These are phyloP conservation scores for Ditylenchus dipsaci DNA, from an alignment of 1,140 invertebrate species.

Conservation along the genomic window DNA sequence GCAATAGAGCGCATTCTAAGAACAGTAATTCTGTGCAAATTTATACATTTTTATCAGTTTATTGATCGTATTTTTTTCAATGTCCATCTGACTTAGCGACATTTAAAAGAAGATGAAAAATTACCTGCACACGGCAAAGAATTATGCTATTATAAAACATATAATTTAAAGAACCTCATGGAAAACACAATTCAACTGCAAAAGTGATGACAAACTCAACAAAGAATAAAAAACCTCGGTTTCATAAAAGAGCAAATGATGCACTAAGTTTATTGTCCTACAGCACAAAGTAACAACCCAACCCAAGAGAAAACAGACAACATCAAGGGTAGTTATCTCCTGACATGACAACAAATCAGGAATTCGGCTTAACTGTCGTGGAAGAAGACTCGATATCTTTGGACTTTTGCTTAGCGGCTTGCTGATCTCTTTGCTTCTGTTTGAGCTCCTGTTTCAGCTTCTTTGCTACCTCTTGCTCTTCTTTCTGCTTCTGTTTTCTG, in stretches of 20 bases:
- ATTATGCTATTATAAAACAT: too few relatives aligned
- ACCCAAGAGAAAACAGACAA: too few relatives aligned
- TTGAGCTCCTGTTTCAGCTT: constrained; percentile 73
- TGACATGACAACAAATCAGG: background rate
- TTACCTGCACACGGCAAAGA: too few relatives aligned
- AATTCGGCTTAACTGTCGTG: too few relatives aligned
- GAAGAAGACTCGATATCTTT: background rate
- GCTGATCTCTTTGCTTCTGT: constrained; percentile 69
- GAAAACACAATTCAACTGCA: too few relatives aligned
- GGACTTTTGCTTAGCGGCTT: constrained; percentile 67
- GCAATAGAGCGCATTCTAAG: constrained; percentile 3
- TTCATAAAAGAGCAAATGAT: too few relatives aligned
- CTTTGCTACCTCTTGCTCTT: constrained; percentile 64
- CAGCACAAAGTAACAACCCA: too few relatives aligned
- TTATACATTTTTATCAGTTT: background rate
- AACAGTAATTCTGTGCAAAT: background rate
- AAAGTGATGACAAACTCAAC: too few relatives aligned
- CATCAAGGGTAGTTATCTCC: too few relatives aligned
- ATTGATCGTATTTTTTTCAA: background rate
- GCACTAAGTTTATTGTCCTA: too few relatives aligned
- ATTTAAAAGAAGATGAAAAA: background rate
- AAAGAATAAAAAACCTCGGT: too few relatives aligned
- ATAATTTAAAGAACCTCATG: too few relatives aligned
- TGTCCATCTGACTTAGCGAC: background rate
- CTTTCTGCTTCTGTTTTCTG: constrained; percentile 71